These are phyloP conservation scores for Hystrix cristata DNA, from an alignment of 2,113 vertebrate species.

Conservation along the genomic window DNA sequence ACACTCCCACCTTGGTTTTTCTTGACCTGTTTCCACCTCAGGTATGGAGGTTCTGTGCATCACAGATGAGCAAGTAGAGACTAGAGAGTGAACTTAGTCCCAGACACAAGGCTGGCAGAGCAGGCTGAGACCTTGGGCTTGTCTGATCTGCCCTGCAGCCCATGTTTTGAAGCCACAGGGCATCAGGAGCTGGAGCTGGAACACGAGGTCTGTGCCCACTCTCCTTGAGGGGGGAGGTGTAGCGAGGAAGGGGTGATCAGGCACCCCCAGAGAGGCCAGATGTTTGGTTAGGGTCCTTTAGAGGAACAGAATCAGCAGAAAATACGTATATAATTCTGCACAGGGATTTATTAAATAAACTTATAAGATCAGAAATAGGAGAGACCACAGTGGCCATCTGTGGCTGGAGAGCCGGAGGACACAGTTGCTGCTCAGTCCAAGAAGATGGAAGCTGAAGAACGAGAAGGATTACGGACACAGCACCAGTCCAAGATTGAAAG, in stretches of 20 bases:
- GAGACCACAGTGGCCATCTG: not conserved
- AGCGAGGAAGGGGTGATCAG: too few species aligned
- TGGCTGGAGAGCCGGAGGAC: not conserved
- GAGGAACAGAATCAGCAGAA: not conserved
- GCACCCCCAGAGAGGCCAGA: not conserved
- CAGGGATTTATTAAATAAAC: not conserved
- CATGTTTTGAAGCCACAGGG: not conserved
- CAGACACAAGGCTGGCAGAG: not conserved
- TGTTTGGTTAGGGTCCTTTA: not conserved
- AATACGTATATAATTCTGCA: not conserved
- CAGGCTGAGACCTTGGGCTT: not conserved
- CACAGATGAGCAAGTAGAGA: not conserved
- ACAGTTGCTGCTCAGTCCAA: not conserved
- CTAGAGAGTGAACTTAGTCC: too few species aligned
- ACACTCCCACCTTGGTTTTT: not conserved
- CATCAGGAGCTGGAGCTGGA: not conserved
- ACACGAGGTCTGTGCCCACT: not conserved
- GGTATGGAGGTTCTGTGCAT: not conserved
- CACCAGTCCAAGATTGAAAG: not conserved
- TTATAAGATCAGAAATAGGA: not conserved
- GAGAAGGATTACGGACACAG: not conserved
- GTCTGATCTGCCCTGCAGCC: not conserved
- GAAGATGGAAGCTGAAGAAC: not conserved
- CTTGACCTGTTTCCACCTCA: not conserved
- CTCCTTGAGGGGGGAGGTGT: not conserved